Conservation (phyloP, 1,140 invertebrate genomes). For the Harpegnathos saltator region DNA sequence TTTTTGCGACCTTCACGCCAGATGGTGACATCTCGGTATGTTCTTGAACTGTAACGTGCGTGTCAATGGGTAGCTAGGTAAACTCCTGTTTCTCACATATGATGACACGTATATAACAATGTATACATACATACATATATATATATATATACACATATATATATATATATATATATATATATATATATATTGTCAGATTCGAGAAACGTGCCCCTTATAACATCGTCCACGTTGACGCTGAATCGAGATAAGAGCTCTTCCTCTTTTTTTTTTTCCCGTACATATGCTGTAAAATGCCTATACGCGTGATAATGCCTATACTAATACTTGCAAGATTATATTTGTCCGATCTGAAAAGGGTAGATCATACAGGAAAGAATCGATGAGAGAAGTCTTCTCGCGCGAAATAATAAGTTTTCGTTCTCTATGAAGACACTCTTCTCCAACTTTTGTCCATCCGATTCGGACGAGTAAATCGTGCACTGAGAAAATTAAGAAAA, state of each 20-base stretch:
- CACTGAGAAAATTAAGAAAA: too few species aligned
- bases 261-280: conserved; percentile 12
- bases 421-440: not conserved
- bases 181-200: not conserved
- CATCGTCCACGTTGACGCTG: not conserved
- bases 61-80: conserved; percentile 34
- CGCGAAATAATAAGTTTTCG: not conserved
- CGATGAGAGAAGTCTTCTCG: not conserved
- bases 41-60: conserved; percentile 42
- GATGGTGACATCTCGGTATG: not conserved
- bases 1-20: conserved; percentile 40
- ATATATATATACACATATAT: not conserved
- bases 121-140: conserved; percentile 4
- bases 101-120: not conserved
- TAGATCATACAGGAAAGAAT: not conserved
- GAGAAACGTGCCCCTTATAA: too few species aligned
- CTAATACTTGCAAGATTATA: conserved; percentile 17
- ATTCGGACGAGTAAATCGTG: too few species aligned
- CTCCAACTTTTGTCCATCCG: too few species aligned
- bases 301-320: not conserved
- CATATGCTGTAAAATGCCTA: not conserved
- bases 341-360: not conserved
- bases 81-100: conserved; percentile 32
- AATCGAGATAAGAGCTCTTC: conserved; percentile 5
- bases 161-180: conserved; percentile 1